phyloP scores from a whole-genome alignment of 2,113 vertebrate species.

The Microtus richardsoni region DNA sequence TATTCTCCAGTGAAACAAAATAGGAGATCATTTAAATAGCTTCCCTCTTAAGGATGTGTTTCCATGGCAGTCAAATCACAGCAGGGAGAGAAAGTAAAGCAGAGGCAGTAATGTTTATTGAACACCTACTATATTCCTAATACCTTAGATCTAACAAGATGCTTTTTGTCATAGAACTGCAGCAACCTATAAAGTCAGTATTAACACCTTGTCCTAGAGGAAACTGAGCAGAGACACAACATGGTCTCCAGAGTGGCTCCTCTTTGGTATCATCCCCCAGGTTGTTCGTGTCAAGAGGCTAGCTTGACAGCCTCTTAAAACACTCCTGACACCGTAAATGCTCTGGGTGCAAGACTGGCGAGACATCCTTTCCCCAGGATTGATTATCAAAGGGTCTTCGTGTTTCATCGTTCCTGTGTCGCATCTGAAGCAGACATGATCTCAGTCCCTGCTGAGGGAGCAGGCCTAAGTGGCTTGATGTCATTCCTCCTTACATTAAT shows the following conservation, averaged over 20 bases:
- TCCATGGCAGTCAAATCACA: background rate
- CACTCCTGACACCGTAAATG: background rate
- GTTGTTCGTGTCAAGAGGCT: background rate
- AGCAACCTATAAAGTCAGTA: background rate
- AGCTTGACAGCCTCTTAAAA: background rate
- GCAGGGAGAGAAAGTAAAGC: background rate
- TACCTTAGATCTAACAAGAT: background rate
- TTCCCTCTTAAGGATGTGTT: conserved; percentile 42
- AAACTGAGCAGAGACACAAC: background rate
- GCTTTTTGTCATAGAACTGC: background rate
- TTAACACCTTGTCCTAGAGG: background rate
- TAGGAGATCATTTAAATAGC: conserved; percentile 61
- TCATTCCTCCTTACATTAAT: background rate
- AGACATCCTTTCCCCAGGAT: background rate
- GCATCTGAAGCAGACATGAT: background rate
- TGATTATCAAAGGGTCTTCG: background rate
- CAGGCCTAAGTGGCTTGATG: background rate
- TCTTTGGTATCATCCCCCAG: background rate
- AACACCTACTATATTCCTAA: background rate
- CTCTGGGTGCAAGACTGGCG: background rate
- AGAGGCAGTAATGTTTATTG: background rate
- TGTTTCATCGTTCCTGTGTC: background rate
- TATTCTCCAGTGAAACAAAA: conserved; percentile 73
- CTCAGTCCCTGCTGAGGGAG: background rate
- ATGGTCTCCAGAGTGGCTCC: background rate